These are phyloP conservation scores for Epinephelus cyanopodus DNA, from an alignment of 2,113 vertebrate species.

Conservation along the genomic window DNA sequence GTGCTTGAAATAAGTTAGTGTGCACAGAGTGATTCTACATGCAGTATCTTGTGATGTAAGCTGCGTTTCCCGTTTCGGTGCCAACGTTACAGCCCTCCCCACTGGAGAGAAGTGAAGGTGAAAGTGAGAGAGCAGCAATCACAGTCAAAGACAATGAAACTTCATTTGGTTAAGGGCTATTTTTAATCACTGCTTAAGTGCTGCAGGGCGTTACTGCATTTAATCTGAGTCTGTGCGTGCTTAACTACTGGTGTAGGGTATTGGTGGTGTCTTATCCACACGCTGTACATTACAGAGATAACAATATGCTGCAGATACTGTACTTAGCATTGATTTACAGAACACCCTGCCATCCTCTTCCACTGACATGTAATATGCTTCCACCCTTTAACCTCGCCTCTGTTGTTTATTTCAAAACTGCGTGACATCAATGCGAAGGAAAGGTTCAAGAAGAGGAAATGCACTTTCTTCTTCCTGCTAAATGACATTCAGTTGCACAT, in stretches of 20 bases:
- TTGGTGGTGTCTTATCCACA: neutral
- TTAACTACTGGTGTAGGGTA: neutral
- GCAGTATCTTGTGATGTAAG: neutral
- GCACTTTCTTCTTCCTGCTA: conserved; percentile 40
- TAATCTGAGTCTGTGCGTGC: neutral
- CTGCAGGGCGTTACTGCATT: neutral
- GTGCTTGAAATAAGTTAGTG: neutral
- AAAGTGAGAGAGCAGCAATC: neutral
- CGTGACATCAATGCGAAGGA: conserved; percentile 51
- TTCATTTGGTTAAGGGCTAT: conserved; percentile 11
- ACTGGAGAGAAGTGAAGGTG: neutral
- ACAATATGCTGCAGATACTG: conserved; percentile 1
- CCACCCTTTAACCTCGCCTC: conserved; percentile 39
- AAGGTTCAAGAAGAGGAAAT: conserved; percentile 43
- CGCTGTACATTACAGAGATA: neutral
- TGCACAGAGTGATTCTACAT: neutral
- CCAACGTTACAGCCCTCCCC: neutral
- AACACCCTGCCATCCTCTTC: conserved; percentile 16
- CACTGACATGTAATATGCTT: neutral
- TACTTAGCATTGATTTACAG: conserved; percentile 17
- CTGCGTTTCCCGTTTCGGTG: neutral
- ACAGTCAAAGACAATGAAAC: conserved; percentile 16
- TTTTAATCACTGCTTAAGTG: conserved; percentile 24
- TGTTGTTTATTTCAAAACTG: conserved; percentile 45
- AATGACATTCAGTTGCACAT: conserved; percentile 37